phyloP scores from a whole-genome alignment of 2,797 vertebrate species.

The Micrastur ruficollis region DNA sequence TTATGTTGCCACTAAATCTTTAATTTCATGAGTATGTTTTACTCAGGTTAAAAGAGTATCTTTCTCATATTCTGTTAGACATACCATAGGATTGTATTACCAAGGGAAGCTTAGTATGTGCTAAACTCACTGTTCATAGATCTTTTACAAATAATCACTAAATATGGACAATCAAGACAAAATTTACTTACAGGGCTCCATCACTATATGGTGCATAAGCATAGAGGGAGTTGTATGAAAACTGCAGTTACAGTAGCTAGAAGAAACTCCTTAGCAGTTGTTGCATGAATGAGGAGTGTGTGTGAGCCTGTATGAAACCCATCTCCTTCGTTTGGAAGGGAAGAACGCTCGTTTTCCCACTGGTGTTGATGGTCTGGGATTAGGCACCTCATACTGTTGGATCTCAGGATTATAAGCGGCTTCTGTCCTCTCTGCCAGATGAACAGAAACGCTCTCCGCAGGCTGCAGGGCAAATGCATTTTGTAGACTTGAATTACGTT shows the following conservation, averaged over 20 bases:
- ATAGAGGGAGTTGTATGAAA: not conserved
- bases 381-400: not conserved
- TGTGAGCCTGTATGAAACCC: not conserved
- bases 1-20: not conserved
- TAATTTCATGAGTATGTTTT: not conserved
- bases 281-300: not conserved
- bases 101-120: not conserved
- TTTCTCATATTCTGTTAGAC: not conserved
- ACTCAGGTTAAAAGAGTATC: not conserved
- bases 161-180: not conserved
- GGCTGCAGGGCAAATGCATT: not conserved
- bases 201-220: not conserved
- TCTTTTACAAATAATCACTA: not conserved
- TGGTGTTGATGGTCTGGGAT: not conserved
- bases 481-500: not conserved
- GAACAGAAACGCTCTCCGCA: not conserved
- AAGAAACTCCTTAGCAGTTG: not conserved
- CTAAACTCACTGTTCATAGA: not conserved
- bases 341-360: not conserved
- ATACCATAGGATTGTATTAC: not conserved
- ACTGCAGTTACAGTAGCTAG: not conserved
- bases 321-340: not conserved
- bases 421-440: not conserved
- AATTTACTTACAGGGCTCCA: not conserved
- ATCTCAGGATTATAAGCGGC: not conserved